Evolutionary conservation across 2,113 vertebrate species (phyloP), one percentile per base, ranked within the genome.

Genomic region (Thymallus thymallus): DNA sequence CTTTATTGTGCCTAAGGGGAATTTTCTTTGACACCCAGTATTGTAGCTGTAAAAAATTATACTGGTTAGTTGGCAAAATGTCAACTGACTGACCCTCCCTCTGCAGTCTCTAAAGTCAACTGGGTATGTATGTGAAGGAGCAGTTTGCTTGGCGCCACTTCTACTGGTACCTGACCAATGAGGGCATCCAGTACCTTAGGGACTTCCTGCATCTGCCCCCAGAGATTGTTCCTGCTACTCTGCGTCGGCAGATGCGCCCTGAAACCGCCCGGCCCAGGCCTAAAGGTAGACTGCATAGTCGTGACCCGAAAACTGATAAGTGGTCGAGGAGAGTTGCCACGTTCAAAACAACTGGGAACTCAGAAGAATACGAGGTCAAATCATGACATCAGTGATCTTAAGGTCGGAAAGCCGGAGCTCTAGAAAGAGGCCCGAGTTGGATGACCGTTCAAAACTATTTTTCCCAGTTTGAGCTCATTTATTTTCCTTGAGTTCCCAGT

Each of bases 131-230:
- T 0, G 97, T 99, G 82, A 99, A 99, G 89, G 97, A 99, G 86
- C 97, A 99, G 91, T 99, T 98, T 93, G 97, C 97, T 3, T 99
- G 97, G 97, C 96, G 97, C 79, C 97, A 99, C 68, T 99, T 98
- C 81, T 99, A 98, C 88, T 99, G 97, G 97, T 98, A 98, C 73
- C 94, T 99, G 76, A 99, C 97, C 85, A 99, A 98, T 2, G 97
- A 99, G 85, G 97, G 97, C 32, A 98, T 98, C 35, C 35, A 41
- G 35, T 41, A 41, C 35, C 35, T 41, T 7, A 12, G 35, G 35
- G 35, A 41, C 35, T 41, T 41, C 35, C 9, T 41, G 35, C 35
- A 41, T 41, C 35, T 41, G 6, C 97, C 97, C 45, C 96, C 97
- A 0, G 97, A 98, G 92, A 99, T 99, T 0, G 97, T 98, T 73